Evolutionary conservation across 2,113 vertebrate species (phyloP).

Genomic region (Xiphias gladius): DNA sequence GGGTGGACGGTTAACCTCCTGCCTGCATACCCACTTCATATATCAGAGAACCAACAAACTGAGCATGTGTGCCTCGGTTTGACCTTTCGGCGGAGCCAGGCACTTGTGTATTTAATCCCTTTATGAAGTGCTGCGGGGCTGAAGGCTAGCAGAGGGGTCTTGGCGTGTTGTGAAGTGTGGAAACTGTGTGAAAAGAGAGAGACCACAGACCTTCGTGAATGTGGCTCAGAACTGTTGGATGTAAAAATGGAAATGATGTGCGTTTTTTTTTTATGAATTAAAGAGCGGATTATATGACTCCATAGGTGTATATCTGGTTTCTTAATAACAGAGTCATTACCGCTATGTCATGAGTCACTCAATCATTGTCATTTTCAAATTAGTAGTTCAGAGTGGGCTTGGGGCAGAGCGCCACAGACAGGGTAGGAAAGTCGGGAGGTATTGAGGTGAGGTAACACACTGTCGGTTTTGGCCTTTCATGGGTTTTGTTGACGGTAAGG

Average conservation of each 20-base stretch:
- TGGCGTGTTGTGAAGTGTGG: constrained; percentile 14
- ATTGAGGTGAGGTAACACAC: no score
- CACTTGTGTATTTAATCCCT: constrained; percentile 34
- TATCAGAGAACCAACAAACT: constrained; percentile 13
- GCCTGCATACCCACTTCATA: background rate
- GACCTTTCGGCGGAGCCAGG: constrained; percentile 33
- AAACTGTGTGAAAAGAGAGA: constrained; percentile 4
- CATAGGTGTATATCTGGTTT: background rate
- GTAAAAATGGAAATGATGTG: background rate
- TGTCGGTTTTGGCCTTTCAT: background rate
- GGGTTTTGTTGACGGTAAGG: background rate
- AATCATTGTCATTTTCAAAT: background rate
- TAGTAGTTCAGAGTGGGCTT: background rate
- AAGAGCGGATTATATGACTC: background rate
- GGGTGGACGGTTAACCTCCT: background rate
- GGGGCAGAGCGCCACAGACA: background rate
- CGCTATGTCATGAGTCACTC: background rate
- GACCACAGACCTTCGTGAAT: background rate
- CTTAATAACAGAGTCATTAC: background rate
- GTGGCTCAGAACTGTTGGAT: background rate
- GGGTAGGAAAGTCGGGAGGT: no score
- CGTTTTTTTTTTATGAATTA: background rate
- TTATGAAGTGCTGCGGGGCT: constrained; percentile 13
- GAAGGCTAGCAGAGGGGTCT: background rate
- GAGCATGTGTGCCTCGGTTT: background rate